Base-by-base conservation (phyloP, 2,888 invertebrate genomes). In the Subacronicta megacephala region DNA sequence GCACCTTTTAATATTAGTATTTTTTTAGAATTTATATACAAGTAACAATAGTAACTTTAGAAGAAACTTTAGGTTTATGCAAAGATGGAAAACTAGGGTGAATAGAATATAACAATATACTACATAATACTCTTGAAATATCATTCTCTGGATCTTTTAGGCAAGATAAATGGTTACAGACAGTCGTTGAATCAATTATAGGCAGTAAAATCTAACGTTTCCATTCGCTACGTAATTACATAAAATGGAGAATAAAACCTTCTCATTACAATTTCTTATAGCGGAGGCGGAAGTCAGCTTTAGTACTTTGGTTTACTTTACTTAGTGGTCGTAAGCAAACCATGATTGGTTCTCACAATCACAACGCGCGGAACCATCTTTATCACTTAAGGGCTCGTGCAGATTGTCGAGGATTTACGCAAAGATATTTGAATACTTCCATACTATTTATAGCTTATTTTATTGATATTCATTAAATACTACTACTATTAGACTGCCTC, bases 261-360 rank as follows among this genome's bases (percentile, higher is more conserved):
- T 60, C 56, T 69, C 68, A 69, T 76, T 64, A 56, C 64, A 67
- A 64, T 61, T 69, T 65, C 69, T 72, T 72, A 72, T 63, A 68
- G 62, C 44, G 41, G 53, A 63, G 64, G 54, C 53, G 62, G 61
- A 70, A 64, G 54, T 49, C 56, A 57, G 64, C 18, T 35, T 44
- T 15, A 33, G 68, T 62, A 62, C 38, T 79, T 84, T n/a, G n/a
- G n/a, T n/a, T n/a, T n/a, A n/a, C n/a, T n/a, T n/a, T n/a, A n/a
- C n/a, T 83, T 80, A 83, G 72, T 73, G 74, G 69, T 73, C 73
- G 72, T 75, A 77, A 83, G 75, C 74, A 73, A 68, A 80, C 74
- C 76, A 75, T 59, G 77, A 78, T 78, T 77, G 78, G 68, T 70
- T 53, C 58, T 56, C 54, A 62, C 78, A 78, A 79, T 78, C 72